Percentiles rank a stretch among this genome's conserved stretches.
phyloP scores from a whole-genome alignment of 2,113 vertebrate genomes.

The Cryptomyrus ogoouensis region DNA sequence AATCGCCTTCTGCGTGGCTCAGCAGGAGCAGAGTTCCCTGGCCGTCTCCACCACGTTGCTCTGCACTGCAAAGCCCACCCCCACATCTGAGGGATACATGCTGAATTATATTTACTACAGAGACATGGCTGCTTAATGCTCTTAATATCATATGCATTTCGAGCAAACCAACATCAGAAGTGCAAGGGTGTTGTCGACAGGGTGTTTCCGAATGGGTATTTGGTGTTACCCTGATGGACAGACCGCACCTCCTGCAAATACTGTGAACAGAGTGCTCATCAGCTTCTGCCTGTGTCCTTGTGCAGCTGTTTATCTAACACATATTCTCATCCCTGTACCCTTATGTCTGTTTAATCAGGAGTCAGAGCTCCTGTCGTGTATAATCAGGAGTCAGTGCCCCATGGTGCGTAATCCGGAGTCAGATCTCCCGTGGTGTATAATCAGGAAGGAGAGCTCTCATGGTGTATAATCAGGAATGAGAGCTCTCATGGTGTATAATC shows the following conservation, averaged over 20 bases:
- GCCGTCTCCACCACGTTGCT: background rate
- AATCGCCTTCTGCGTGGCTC: conserved; percentile 47
- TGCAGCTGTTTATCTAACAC: too few relatives aligned
- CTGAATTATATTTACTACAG: background rate
- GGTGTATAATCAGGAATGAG: background rate
- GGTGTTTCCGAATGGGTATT: background rate
- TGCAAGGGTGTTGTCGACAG: background rate
- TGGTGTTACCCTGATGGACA: background rate
- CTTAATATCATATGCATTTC: background rate
- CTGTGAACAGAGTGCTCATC: conserved; percentile 73
- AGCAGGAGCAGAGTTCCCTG: conserved; percentile 44
- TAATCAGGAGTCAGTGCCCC: fast-evolving
- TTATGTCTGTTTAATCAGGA: background rate
- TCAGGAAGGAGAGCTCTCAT: too few relatives aligned
- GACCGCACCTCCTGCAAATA: conserved; percentile 51
- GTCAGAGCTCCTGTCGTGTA: background rate
- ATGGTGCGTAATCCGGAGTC: background rate
- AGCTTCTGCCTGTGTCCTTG: conserved; percentile 72
- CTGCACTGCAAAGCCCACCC: background rate
- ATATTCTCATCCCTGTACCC: too few relatives aligned
- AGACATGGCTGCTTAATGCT: background rate
- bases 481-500: background rate
- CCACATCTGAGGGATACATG: background rate
- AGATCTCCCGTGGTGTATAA: background rate
- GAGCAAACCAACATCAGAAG: background rate